phyloP scores from a whole-genome alignment of 2,113 vertebrate genomes.

The Grantiella picta region DNA sequence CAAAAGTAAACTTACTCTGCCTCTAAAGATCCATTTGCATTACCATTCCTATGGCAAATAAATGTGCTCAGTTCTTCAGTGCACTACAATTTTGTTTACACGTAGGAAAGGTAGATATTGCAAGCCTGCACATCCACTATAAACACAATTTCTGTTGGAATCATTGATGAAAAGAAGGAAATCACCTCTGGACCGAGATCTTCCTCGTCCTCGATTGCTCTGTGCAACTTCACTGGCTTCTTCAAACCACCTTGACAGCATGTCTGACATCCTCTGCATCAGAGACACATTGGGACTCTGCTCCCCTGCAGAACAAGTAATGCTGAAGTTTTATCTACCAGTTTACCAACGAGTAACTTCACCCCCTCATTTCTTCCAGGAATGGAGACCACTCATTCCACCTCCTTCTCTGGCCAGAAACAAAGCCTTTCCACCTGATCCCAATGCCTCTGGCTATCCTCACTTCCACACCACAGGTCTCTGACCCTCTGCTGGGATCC shows the following conservation, averaged over 20 bases:
- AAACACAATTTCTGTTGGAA: neutral
- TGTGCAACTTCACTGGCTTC: conserved; percentile 96
- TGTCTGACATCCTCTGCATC: conserved; percentile 99
- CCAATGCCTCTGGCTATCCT: neutral
- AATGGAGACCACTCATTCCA: neutral
- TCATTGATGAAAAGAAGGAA: neutral
- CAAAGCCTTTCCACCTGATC: neutral
- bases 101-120: neutral
- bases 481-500: neutral
- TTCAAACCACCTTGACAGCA: conserved; percentile 98
- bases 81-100: neutral
- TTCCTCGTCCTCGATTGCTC: conserved; percentile 85
- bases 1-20: neutral
- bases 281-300: conserved; percentile 94
- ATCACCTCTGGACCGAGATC: conserved; percentile 85
- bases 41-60: neutral
- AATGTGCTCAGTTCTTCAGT: neutral
- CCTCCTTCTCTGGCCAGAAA: neutral
- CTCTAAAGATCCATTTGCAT: neutral
- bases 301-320: conserved; percentile 79
- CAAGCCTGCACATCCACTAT: neutral
- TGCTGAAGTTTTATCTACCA: neutral
- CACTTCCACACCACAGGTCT: neutral
- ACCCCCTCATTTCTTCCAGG: neutral
- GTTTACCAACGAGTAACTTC: neutral